These are phyloP conservation scores for Clarias batrachus DNA, from an alignment of 2,113 vertebrate species.

Conservation along the genomic window DNA sequence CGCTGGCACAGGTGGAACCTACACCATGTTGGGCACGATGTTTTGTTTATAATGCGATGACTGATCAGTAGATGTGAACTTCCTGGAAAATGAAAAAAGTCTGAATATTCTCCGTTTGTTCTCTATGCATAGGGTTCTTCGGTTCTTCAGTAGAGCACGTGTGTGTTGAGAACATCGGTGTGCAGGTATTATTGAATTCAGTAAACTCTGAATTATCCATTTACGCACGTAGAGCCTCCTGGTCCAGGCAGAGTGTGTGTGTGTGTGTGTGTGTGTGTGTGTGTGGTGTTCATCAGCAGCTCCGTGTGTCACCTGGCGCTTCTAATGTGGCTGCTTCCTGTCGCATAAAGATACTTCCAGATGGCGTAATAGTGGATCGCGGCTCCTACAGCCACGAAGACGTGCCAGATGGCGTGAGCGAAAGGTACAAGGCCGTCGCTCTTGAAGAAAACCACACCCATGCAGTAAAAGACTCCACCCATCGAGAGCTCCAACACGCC, in stretches of 20 bases:
- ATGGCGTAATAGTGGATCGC: conserved; percentile 94
- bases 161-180: conserved; percentile 22
- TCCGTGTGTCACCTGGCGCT: conserved; percentile 74
- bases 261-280: too few species aligned
- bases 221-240: not conserved
- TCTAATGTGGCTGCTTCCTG: conserved; percentile 68
- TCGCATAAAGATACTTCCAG: conserved; percentile 89
- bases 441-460: conserved; percentile 94
- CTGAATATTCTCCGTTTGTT: not conserved
- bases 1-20: too few species aligned
- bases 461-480: conserved; percentile 86
- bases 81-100: not conserved
- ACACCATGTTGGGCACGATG: too few species aligned
- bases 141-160: not conserved
- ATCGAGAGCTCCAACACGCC: conserved; percentile 85
- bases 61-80: not conserved
- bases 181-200: not conserved
- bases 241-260: not conserved
- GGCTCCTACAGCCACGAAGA: conserved; percentile 90
- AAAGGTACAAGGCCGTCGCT: conserved; percentile 93
- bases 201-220: not conserved
- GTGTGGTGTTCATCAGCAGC: not conserved
- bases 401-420: conserved; percentile 95
- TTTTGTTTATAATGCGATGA: too few species aligned
- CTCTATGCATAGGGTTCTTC: not conserved